Conservation (phyloP, 2,113 vertebrate species). For the Pterocles orientalis region DNA sequence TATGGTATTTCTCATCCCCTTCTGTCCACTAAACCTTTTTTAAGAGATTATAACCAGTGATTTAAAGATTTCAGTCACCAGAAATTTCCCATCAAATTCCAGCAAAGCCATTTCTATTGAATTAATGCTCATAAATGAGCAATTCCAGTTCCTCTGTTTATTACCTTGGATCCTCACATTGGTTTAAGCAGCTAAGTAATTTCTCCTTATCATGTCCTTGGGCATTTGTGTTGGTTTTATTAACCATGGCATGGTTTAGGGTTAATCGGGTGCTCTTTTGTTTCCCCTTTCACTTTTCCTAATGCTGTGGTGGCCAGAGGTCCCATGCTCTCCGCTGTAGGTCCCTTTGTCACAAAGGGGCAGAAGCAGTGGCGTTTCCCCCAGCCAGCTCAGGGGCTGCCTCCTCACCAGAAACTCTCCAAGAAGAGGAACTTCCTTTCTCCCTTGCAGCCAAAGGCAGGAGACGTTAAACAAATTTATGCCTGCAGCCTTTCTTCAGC, state of each 20-base stretch:
- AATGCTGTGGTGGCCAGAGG: background rate
- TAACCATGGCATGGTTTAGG: fast-evolving
- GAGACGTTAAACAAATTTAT: background rate
- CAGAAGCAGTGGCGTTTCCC: background rate
- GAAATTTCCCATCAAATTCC: background rate
- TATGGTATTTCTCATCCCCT: background rate
- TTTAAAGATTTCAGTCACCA: slow-evolving; percentile 5
- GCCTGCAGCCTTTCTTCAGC: background rate
- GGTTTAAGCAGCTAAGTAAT: background rate
- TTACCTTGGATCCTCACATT: background rate
- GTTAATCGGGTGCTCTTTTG: background rate
- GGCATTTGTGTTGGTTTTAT: background rate
- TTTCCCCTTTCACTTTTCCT: background rate
- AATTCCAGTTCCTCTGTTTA: background rate
- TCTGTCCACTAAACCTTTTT: background rate
- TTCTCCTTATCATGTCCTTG: background rate
- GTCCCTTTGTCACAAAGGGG: background rate
- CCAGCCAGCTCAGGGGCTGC: fast-evolving
- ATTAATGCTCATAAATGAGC: background rate
- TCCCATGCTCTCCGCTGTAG: fast-evolving
- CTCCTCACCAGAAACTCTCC: background rate
- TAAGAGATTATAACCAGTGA: background rate
- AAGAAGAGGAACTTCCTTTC: background rate
- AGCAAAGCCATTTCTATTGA: background rate
- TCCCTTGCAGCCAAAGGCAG: background rate